Evolutionary conservation across 2,888 invertebrate species (phyloP).

Genomic region (Chrysodeixis includens): DNA sequence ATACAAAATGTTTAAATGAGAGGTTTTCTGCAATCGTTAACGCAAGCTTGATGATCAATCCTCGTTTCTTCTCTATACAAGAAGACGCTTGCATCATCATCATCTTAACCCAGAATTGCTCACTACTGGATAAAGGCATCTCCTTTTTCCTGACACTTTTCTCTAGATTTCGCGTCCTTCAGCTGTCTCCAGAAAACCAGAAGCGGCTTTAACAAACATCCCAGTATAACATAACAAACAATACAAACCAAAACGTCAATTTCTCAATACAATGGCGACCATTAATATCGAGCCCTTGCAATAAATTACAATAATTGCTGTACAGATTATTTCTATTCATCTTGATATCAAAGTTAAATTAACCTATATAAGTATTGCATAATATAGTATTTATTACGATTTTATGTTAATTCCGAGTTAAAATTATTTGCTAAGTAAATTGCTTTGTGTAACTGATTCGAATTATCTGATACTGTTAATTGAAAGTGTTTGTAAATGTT

Average conservation of each 20-base stretch:
- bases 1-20: no score
- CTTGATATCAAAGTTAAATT: slow-evolving; percentile 30
- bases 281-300: slow-evolving; percentile 2
- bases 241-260: not conserved
- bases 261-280: not conserved
- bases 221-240: not conserved
- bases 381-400: slow-evolving; percentile 46
- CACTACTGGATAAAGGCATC: no score
- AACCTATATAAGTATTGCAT: slow-evolving; percentile 26
- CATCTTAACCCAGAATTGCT: no score
- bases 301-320: slow-evolving; percentile 25
- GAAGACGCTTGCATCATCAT: no score
- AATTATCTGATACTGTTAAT: slow-evolving; percentile 33
- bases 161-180: no score
- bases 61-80: no score
- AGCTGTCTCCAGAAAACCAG: no score
- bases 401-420: slow-evolving; percentile 51
- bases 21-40: no score
- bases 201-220: no score
- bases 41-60: no score
- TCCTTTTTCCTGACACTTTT: no score
- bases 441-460: slow-evolving; percentile 31
- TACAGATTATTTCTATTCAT: slow-evolving; percentile 38
- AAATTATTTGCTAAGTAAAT: slow-evolving; percentile 35
- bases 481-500: slow-evolving; percentile 12